These are phyloP conservation scores for Imbricaverruca yamaguchii DNA, from an alignment of 2,888 invertebrate genomes.

Conservation along the genomic window DNA sequence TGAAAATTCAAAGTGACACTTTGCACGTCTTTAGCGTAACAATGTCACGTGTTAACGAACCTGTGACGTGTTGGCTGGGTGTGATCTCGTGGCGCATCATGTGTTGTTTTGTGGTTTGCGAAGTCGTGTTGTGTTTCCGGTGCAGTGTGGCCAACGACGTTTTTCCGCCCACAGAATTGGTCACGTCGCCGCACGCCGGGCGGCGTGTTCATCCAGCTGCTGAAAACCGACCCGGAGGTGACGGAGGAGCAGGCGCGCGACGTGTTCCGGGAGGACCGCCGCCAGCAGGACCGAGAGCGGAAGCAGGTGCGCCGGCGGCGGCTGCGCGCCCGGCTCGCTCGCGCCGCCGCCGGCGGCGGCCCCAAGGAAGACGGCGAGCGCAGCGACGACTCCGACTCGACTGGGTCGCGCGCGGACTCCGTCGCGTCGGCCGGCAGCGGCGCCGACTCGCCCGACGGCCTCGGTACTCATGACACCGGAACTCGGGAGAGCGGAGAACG, in stretches of 20 bases:
- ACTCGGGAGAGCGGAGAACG: not conserved
- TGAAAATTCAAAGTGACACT: not conserved
- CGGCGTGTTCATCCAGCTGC: conserved; percentile 72
- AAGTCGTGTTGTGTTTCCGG: too few species aligned
- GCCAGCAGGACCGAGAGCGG: not conserved
- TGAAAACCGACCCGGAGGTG: conserved; percentile 46
- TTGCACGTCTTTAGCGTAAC: too few species aligned
- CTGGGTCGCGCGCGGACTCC: not conserved
- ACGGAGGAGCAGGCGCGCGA: conserved; percentile 7
- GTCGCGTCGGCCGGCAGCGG: not conserved
- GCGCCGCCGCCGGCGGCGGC: not conserved
- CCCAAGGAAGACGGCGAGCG: not conserved
- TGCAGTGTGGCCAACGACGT: not conserved
- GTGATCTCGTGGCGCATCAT: too few species aligned
- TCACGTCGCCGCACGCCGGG: conserved; percentile 75
- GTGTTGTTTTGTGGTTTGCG: too few species aligned
- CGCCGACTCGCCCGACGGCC: not conserved
- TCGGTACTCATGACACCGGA: not conserved
- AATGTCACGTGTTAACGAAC: too few species aligned
- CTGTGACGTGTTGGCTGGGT: too few species aligned
- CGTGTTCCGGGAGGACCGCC: conserved; percentile 7
- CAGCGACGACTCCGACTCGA: not conserved
- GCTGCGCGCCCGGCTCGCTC: not conserved
- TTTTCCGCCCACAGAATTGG: conserved; percentile 52
- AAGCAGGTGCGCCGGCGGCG: not conserved